Evolutionary conservation across 2,113 vertebrate genomes (phyloP), one percentile per base, ranked within the genome.

Genomic region (Synchiropus splendidus): DNA sequence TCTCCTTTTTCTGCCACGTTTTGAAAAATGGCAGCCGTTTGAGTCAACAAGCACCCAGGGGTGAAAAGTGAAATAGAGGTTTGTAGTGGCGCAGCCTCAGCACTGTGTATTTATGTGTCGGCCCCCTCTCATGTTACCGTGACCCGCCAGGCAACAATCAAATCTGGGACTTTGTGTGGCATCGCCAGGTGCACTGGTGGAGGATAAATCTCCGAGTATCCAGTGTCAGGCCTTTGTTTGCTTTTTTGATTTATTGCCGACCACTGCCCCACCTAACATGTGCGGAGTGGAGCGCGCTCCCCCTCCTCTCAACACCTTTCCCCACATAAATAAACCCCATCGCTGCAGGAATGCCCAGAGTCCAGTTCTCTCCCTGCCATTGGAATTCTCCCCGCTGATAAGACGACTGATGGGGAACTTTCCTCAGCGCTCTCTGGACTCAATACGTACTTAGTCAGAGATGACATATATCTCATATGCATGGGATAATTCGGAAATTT

Each of bases 311-410:
- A 74, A 79, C 68, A 78, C 77, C 75, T 80, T 74, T 62, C 48
- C 51, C 60, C 78, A 75, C 68, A 81, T 77, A 85, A 81, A 85
- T 81, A 86, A 84, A 84, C 70, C 47, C 32, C 53, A 61, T 44
- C 27, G 15, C 64, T 69, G 53, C 63, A 69, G 77, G 82, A 83
- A 84, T 76, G 64, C 61, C 30, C 31, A 43, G 16, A 58, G 32
- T 67, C 58, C 45, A 48, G 41, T 18, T 27, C 59, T 68, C 71
- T 54, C 47, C 30, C 36, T 16, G 33, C 61, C 44, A 33, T 57
- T 58, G 48, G 72, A 80, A 79, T 73, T 57, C 64, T 67, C 64
- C 51, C 55, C 4, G 40, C 62, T 68, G 76, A 75, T 78, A 82
- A 79, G 66, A 64, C 3, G 51, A 51, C 30, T 39, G 48, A 58